Base-by-base conservation (phyloP, 2,797 vertebrate genomes). In the Chromis chromis region DNA sequence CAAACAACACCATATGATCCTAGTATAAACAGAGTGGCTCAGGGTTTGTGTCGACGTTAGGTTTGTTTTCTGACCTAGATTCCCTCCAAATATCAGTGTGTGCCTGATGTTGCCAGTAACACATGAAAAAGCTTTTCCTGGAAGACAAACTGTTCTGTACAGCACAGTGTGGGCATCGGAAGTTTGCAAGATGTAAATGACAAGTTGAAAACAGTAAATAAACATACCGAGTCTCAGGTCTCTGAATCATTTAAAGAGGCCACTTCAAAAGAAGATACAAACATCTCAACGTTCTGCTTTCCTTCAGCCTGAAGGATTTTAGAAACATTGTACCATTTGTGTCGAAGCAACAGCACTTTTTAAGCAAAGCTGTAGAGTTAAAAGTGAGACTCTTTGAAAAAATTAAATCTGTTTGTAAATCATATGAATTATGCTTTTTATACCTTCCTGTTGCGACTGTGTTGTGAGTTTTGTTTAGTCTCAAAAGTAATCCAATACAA, bases 41-140 rank as follows among this genome's bases (percentile, higher is more conserved):
- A n/a, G 9, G 44, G 24, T 70, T 57, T 48, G 53, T 40, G 50
- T 49, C 16, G 6, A 14, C 31, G 70, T 65, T 27, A 22, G 11
- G 8, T 56, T 65, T 60, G 3, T 24, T 59, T 46, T 12, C 14
- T 76, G 53, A 72, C 70, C 84, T 69, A 59, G 50, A 72, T 84
- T 67, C 14, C 49, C 36, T 16, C n/a, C 19, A 13, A 49, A 55
- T 10, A 28, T 53, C 17, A 53, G 13, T 6, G 11, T 39, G 1
- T 22, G 24, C 31, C n/a, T 44, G 44, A 46, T 42, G 52, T 54
- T 78, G 31, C 65, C 74, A 48, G 40, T 62, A 54, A 57, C n/a
- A 13, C 16, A 3, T n/a, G 40, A 67, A 67, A 44, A 55, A 40
- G n/a, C 40, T 21, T 53, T 78, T 81, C 31, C 6, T 58, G 39